These are phyloP conservation scores for Pristionchus maxplancki DNA, from an alignment of 2,888 invertebrate genomes.

Conservation along the genomic window DNA sequence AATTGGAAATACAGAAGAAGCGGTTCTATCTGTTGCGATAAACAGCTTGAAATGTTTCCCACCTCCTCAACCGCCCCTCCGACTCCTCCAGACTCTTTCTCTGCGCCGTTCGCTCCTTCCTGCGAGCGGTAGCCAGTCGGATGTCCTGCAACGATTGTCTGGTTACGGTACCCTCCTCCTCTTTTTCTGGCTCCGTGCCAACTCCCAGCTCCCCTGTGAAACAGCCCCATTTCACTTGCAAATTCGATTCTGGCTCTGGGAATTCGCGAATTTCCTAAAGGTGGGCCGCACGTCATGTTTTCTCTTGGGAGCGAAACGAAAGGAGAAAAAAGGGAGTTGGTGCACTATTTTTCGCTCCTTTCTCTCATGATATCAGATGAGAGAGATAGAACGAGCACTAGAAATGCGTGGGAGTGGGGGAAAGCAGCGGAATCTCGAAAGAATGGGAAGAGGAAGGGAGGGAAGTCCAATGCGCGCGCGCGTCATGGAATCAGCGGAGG, in stretches of 20 bases:
- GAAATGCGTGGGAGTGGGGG: slow-evolving; percentile 22
- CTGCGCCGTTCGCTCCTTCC: slow-evolving; percentile 81
- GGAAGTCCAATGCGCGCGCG: not conserved
- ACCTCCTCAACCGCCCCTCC: slow-evolving; percentile 81
- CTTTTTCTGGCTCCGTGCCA: not conserved
- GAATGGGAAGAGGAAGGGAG: not conserved
- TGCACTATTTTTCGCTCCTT: not conserved
- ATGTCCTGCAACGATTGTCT: slow-evolving; percentile 79
- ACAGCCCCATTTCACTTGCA: not conserved
- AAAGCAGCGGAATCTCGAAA: slow-evolving; percentile 13
- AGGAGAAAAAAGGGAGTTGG: not conserved
- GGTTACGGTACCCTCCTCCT: slow-evolving; percentile 20
- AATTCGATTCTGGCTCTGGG: not conserved
- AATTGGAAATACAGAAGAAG: too few species aligned
- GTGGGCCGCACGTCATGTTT: slow-evolving; percentile 18
- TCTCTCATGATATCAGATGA: slow-evolving; percentile 28
- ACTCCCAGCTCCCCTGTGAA: slow-evolving; percentile 9
- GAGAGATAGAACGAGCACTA: not conserved
- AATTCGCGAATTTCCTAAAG: slow-evolving; percentile 19
- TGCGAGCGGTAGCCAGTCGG: slow-evolving; percentile 79
- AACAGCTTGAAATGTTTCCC: too few species aligned
- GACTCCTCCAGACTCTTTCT: slow-evolving; percentile 83
- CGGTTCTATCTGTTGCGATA: too few species aligned
- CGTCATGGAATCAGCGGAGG: not conserved
- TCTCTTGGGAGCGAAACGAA: not conserved